Base-by-base conservation (phyloP, 2,797 vertebrate genomes). In the Crenichthys baileyi region DNA sequence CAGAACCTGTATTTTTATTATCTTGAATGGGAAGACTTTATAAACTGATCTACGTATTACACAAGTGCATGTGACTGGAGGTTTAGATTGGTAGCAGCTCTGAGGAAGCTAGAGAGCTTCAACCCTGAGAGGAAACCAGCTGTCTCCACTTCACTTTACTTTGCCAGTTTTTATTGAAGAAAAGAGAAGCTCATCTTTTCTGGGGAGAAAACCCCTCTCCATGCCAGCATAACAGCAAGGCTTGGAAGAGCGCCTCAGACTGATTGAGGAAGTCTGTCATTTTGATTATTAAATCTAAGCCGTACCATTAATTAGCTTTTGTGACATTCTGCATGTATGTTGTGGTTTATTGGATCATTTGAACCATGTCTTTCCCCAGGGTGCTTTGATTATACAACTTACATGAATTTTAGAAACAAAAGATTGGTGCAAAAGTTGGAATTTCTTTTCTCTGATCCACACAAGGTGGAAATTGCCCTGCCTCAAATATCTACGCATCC, bases 191-290 rank as follows among this genome's bases (percentile, higher is more conserved):
- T 15, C 1, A 9, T 70, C 79, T 53, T 73, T 72, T 70, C 4
- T n/a, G 22, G 26, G 74, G 50, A 13, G 26, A 51, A 8, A 26
- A 53, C 13, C 5, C 55, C 44, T 90, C 82, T 61, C 39, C 73
- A 78, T 29, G 72, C 51, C 48, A 53, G 24, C 3, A 2, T 83
- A 70, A 67, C 79, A 24, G n/a, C 18, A 74, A 85, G 75, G 63
- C 73, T 72, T 44, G 48, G 75, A 46, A 71, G 36, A 71, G 65
- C 24, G 12, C 60, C 26, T 76, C 18, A 76, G 85, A 78, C 26
- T 67, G 60, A 80, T 73, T 50, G 6, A 68, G 20, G 39, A 77
- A 18, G 61, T 73, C 8, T 85, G 36, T 85, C n/a, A n/a, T 46
- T 46, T 46, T 46, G 67, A n/a, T 24, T 48, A 48, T 13, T n/a